Conservation (phyloP, 2,797 vertebrate genomes). For the Rhyacichthys aspro region DNA sequence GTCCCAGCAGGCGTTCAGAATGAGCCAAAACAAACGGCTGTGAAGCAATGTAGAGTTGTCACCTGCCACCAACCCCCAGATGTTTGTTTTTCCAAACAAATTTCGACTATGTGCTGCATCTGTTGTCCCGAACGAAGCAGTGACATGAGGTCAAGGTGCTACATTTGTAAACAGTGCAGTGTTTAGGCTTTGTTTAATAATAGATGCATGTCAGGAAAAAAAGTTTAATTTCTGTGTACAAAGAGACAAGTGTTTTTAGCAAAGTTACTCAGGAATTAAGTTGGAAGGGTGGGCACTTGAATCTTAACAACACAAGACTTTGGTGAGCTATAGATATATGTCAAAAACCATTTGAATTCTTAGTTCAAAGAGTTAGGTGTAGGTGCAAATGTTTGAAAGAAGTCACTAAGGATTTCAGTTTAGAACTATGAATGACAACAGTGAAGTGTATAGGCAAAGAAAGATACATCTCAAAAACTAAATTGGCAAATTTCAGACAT, state of each 20-base stretch:
- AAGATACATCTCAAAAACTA: too few species aligned
- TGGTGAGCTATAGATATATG: too few species aligned
- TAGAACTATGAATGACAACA: too few species aligned
- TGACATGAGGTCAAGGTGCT: conserved; percentile 2
- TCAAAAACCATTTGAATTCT: too few species aligned
- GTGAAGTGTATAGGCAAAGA: too few species aligned
- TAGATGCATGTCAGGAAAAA: not conserved
- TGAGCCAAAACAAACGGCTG: conserved; percentile 40
- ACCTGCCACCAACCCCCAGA: conserved; percentile 49
- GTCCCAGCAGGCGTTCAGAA: conserved; percentile 31
- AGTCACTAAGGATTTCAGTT: too few species aligned
- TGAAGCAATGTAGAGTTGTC: conserved; percentile 18
- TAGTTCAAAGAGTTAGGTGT: too few species aligned
- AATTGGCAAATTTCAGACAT: too few species aligned
- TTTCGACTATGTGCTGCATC: conserved; percentile 38
- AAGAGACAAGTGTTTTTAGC: not conserved
- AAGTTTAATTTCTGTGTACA: not conserved
- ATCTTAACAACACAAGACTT: too few species aligned
- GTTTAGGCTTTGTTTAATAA: not conserved
- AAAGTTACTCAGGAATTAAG: too few species aligned
- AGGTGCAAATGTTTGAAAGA: too few species aligned
- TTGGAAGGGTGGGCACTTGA: too few species aligned
- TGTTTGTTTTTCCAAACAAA: conserved; percentile 45
- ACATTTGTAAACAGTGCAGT: not conserved
- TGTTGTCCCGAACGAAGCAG: not conserved